These are phyloP conservation scores for Nomada hirtipes DNA, from an alignment of 2,888 invertebrate species.

Conservation along the genomic window DNA sequence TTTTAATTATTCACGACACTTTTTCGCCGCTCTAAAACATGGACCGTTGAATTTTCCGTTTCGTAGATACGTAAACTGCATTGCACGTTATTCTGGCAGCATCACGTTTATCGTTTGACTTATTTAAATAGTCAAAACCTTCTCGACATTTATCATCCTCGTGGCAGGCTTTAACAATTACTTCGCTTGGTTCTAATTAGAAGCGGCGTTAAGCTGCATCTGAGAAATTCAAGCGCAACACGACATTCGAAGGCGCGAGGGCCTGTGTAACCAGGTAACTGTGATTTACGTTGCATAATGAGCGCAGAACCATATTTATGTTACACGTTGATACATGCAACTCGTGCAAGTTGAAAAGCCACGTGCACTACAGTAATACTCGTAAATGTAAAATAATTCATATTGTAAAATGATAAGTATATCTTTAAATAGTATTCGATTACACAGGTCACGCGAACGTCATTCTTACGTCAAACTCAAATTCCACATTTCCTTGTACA, in stretches of 20 bases:
- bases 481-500: no score
- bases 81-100: neutral
- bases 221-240: neutral
- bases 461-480: no score
- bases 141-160: neutral
- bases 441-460: no score
- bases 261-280: neutral
- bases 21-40: neutral
- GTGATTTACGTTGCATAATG: neutral
- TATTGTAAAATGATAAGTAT: no score
- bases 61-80: neutral
- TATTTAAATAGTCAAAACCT: neutral
- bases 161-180: neutral
- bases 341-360: neutral
- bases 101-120: neutral
- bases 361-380: neutral
- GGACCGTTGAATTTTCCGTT: conserved; percentile 2
- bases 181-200: neutral
- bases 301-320: neutral
- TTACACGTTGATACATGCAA: neutral
- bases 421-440: no score
- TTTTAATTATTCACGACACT: conserved; percentile 6
- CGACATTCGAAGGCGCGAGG: neutral
- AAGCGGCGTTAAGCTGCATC: neutral
- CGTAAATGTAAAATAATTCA: no score